Percentiles rank a stretch among this genome's conserved stretches.
phyloP scores from a whole-genome alignment of 1,140 invertebrate genomes.

The Cydia amplana region DNA sequence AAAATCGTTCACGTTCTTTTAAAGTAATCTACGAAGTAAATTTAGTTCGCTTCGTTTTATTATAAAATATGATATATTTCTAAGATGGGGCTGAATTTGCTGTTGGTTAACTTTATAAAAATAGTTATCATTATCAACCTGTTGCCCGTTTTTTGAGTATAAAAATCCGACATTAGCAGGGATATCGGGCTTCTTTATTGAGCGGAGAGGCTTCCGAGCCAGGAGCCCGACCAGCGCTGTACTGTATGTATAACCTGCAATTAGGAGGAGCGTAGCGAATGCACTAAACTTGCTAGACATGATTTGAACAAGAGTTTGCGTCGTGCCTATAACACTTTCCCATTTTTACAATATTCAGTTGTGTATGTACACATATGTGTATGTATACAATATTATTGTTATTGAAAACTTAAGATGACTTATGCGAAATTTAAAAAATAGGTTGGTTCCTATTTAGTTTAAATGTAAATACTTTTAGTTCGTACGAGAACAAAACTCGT shows the following conservation, averaged over 20 bases:
- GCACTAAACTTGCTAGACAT: slow-evolving; percentile 14
- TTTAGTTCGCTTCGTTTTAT: background rate
- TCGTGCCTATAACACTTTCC: background rate
- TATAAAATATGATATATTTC: background rate
- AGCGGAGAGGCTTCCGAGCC: slow-evolving; percentile 17
- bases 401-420: too few relatives aligned
- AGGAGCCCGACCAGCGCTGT: background rate
- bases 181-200: background rate
- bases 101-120: background rate
- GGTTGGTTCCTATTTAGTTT: background rate
- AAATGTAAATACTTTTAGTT: slow-evolving; percentile 57
- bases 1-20: background rate
- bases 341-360: background rate
- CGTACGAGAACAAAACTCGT: slow-evolving; percentile 52
- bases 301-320: background rate
- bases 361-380: too few relatives aligned
- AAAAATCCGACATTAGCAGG: background rate
- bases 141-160: background rate
- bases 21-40: background rate
- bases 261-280: slow-evolving; percentile 27
- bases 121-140: background rate
- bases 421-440: too few relatives aligned
- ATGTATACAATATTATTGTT: background rate
- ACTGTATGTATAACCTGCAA: slow-evolving; percentile 23
- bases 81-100: background rate